Conservation (phyloP, 2,797 vertebrate species). For the Sebastes goodei region DNA sequence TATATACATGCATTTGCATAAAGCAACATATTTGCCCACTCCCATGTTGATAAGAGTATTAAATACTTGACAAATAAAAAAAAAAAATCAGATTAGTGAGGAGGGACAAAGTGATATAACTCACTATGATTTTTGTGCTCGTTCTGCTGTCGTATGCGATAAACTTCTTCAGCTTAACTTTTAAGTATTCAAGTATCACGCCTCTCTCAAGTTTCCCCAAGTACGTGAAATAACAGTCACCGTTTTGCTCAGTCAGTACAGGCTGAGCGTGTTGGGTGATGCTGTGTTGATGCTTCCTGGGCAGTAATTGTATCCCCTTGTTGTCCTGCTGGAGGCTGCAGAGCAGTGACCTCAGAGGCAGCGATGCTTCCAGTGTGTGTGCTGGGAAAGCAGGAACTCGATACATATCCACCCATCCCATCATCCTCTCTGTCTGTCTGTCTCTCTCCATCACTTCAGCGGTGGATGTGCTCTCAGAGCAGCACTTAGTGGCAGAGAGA, state of each 20-base stretch:
- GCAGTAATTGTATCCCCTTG: conserved; percentile 36
- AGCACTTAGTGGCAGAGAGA: conserved; percentile 25
- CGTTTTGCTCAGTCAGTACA: background rate
- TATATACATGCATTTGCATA: too few species aligned
- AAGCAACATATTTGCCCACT: too few species aligned
- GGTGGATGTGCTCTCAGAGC: background rate
- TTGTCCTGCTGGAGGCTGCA: conserved; percentile 34
- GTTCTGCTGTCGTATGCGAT: background rate
- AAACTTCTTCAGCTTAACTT: background rate
- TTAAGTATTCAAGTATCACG: too few species aligned
- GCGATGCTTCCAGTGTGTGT: conserved; percentile 1
- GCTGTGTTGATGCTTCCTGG: conserved; percentile 13
- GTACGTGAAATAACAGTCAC: background rate
- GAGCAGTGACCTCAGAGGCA: conserved; percentile 6
- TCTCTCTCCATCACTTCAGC: background rate
- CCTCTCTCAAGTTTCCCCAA: background rate
- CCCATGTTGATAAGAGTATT: too few species aligned
- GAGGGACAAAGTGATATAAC: background rate
- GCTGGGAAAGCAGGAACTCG: conserved; percentile 51
- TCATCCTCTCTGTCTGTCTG: background rate
- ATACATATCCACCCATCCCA: conserved; percentile 30
- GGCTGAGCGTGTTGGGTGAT: background rate
- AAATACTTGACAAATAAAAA: too few species aligned
- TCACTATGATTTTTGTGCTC: background rate
- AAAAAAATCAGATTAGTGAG: background rate